These are phyloP conservation scores for Chaetoderma sp. DNA, from an alignment of 2,888 invertebrate species.

Conservation along the genomic window DNA sequence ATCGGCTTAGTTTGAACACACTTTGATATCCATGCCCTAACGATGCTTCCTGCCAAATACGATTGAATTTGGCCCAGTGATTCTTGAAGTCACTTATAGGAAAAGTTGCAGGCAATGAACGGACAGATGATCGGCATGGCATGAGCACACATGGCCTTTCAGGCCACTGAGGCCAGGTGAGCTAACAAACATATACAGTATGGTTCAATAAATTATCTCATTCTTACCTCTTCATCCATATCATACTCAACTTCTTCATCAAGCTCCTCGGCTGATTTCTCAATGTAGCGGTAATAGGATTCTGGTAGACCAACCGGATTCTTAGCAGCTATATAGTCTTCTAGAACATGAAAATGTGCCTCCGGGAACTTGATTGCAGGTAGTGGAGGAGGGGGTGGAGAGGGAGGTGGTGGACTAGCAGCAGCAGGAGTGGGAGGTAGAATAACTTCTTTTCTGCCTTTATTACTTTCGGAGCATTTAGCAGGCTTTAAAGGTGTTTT, in stretches of 20 bases:
- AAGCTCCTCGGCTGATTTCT: slow-evolving; percentile 92
- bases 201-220: too few species aligned
- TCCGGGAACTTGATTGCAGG: slow-evolving; percentile 75
- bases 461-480: slow-evolving; percentile 40
- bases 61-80: too few species aligned
- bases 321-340: slow-evolving; percentile 79
- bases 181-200: too few species aligned
- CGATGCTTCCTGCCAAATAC: too few species aligned
- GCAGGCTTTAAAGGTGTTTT: slow-evolving; percentile 26
- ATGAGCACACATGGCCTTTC: too few species aligned
- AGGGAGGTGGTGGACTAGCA: slow-evolving; percentile 4
- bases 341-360: slow-evolving; percentile 79
- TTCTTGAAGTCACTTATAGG: too few species aligned
- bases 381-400: slow-evolving; percentile 1
- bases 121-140: too few species aligned
- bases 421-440: too few species aligned
- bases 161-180: too few species aligned
- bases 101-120: too few species aligned
- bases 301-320: slow-evolving; percentile 88
- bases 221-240: slow-evolving; percentile 91
- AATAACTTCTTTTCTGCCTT: slow-evolving; percentile 51
- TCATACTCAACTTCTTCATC: slow-evolving; percentile 96
- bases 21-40: too few species aligned
- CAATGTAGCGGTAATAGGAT: slow-evolving; percentile 89
- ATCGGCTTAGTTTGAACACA: too few species aligned